A percentile compares a stretch with the other conserved stretches of the same genome.
phyloP scores from a whole-genome alignment of 2,888 invertebrate species.

The Margaritifera margaritifera region DNA sequence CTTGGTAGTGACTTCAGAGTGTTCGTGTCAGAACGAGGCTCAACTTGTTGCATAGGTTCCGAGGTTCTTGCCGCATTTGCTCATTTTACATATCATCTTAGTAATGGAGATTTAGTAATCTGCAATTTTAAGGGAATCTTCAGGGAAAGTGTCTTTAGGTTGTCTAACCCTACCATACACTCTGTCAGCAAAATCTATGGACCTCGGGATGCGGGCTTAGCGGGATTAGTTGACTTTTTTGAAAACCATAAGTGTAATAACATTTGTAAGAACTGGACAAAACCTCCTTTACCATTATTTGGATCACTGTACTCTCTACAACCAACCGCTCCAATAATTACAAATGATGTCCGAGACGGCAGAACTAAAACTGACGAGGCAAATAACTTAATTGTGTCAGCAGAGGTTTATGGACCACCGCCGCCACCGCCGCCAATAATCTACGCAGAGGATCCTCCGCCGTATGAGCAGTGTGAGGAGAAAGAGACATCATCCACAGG shows the following conservation, averaged over 20 bases:
- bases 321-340: too few species aligned
- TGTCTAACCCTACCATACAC: slow-evolving; percentile 31
- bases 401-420: too few species aligned
- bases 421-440: too few species aligned
- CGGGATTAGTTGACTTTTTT: slow-evolving; percentile 28
- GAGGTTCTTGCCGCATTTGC: slow-evolving; percentile 26
- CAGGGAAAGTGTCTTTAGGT: slow-evolving; percentile 20
- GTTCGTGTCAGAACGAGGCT: slow-evolving; percentile 21
- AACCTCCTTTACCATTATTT: too few species aligned
- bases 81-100: slow-evolving; percentile 25
- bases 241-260: slow-evolving; percentile 25
- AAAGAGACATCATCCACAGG: too few species aligned
- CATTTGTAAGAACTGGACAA: too few species aligned
- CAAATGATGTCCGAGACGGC: too few species aligned
- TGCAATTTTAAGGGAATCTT: slow-evolving; percentile 26
- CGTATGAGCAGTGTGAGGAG: too few species aligned
- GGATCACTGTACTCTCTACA: too few species aligned
- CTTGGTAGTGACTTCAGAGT: slow-evolving; percentile 30
- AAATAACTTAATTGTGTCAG: too few species aligned
- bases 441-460: too few species aligned
- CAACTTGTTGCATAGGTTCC: slow-evolving; percentile 10
- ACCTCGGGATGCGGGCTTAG: slow-evolving; percentile 16
- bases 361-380: too few species aligned
- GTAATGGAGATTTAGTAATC: slow-evolving; percentile 19
- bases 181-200: slow-evolving; percentile 19